Percentiles rank a stretch among this genome's conserved stretches.
phyloP scores from a whole-genome alignment of 2,113 vertebrate genomes.

The Pipra filicauda region DNA sequence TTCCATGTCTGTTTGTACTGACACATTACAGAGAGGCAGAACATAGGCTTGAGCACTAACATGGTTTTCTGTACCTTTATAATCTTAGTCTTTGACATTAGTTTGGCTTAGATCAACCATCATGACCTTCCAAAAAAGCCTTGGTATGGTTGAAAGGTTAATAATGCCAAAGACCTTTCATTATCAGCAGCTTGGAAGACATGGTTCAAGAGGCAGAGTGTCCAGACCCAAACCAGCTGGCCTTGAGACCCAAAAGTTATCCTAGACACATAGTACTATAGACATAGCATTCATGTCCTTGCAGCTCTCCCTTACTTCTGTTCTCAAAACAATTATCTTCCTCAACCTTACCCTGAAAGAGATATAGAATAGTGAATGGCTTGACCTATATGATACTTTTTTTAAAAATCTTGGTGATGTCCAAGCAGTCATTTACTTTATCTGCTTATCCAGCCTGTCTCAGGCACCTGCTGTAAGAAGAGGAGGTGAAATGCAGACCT shows the following conservation, averaged over 20 bases:
- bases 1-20: background rate
- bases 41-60: background rate
- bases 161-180: background rate
- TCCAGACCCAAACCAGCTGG: background rate
- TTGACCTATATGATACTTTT: background rate
- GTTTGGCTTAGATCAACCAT: background rate
- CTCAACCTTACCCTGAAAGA: background rate
- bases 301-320: background rate
- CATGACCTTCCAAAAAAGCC: background rate
- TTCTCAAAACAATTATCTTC: background rate
- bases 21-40: background rate
- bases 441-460: background rate
- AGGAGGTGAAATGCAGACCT: background rate
- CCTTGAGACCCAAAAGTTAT: background rate
- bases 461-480: background rate
- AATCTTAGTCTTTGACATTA: background rate
- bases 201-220: background rate
- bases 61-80: background rate
- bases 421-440: background rate
- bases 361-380: background rate
- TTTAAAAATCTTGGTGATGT: background rate
- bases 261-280: background rate
- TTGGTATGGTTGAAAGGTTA: background rate
- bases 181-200: background rate
- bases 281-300: background rate